These are phyloP conservation scores for Lasioglossum calceatum DNA, from an alignment of 2,888 invertebrate species.

Conservation along the genomic window DNA sequence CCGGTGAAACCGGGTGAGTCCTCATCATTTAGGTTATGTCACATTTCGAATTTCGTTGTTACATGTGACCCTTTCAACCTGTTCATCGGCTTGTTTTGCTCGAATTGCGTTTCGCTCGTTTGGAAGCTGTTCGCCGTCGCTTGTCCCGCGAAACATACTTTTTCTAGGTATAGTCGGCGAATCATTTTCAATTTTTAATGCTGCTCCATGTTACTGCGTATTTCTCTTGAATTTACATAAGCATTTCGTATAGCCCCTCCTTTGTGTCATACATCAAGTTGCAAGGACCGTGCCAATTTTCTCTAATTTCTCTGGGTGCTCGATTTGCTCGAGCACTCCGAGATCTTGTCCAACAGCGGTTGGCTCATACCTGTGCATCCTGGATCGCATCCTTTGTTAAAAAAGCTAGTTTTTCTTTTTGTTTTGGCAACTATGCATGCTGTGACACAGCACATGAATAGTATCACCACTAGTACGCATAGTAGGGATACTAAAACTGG, in stretches of 20 bases:
- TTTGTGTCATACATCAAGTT: background rate
- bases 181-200: constrained; percentile 18
- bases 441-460: constrained; percentile 74
- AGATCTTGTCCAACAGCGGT: constrained; percentile 73
- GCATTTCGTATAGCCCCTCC: too few relatives aligned
- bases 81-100: background rate
- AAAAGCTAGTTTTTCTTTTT: constrained; percentile 62
- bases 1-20: constrained; percentile 81
- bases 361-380: constrained; percentile 72
- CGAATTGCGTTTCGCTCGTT: background rate
- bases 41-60: constrained; percentile 34
- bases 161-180: background rate
- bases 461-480: constrained; percentile 65
- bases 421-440: constrained; percentile 74
- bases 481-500: constrained; percentile 69
- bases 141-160: background rate
- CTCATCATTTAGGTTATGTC: constrained; percentile 74
- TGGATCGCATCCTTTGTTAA: constrained; percentile 72
- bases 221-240: background rate
- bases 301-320: constrained; percentile 47
- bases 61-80: constrained; percentile 28
- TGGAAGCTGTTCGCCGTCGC: background rate
- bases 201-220: background rate
- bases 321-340: constrained; percentile 57
- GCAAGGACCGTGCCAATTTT: background rate